Conservation (phyloP, 2,113 vertebrate species). For the Psittacara wagleri region DNA sequence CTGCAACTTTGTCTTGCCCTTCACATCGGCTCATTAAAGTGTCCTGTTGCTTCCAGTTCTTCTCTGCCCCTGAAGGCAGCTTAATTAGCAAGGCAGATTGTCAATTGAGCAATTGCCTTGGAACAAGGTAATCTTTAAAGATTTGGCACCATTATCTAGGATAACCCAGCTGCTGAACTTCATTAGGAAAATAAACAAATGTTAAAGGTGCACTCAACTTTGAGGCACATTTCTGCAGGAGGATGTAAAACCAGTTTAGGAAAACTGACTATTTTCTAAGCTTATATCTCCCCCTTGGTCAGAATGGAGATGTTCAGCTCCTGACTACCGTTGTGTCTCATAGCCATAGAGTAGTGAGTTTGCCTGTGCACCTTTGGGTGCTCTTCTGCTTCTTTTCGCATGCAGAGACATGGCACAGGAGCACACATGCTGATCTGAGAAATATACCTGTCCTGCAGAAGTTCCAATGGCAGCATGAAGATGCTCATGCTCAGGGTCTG, state of each 20-base stretch:
- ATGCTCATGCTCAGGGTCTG: neutral
- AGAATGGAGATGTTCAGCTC: neutral
- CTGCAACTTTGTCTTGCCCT: neutral
- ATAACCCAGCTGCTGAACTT: neutral
- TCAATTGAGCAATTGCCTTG: neutral
- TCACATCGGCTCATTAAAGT: neutral
- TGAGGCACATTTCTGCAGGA: neutral
- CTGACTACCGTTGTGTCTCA: neutral
- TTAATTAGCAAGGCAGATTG: neutral
- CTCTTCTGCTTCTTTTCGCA: neutral
- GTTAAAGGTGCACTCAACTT: neutral
- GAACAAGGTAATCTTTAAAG: neutral
- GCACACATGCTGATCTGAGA: rapidly evolving
- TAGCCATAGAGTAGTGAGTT: neutral
- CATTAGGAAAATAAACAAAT: neutral
- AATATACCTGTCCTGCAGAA: neutral
- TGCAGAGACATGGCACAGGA: neutral
- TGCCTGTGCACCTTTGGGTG: neutral
- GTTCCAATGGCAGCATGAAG: neutral
- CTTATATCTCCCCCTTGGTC: neutral
- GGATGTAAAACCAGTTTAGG: neutral
- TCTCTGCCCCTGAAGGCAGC: neutral
- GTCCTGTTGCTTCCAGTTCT: neutral
- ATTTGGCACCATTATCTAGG: neutral
- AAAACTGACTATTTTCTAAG: neutral